Percentiles rank a stretch among this genome's conserved stretches.
These are phyloP conservation scores for Archilochus colubris DNA, from an alignment of 2,113 vertebrate species.

Conservation along the genomic window DNA sequence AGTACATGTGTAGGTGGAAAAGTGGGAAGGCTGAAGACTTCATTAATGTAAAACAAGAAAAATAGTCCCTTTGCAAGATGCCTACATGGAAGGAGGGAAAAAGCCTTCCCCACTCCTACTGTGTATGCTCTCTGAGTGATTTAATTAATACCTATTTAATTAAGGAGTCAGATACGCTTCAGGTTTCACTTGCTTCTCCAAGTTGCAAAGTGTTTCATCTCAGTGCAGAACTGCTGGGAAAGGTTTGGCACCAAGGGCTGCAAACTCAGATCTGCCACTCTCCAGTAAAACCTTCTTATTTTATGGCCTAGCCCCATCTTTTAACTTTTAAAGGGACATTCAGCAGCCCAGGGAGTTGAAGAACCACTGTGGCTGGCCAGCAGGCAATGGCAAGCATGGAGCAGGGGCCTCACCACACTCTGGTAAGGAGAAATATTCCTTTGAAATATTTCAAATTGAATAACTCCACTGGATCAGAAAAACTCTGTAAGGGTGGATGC, in stretches of 20 bases:
- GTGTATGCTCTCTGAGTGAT: slow-evolving; percentile 52
- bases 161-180: slow-evolving; percentile 55
- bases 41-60: slow-evolving; percentile 83
- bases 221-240: not conserved
- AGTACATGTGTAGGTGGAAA: slow-evolving; percentile 81
- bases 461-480: not conserved
- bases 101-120: slow-evolving; percentile 62
- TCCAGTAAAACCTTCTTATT: not conserved
- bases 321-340: not conserved
- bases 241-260: not conserved
- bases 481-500: not conserved
- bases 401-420: not conserved
- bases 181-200: slow-evolving; percentile 36
- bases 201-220: slow-evolving; percentile 25
- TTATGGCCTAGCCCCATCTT: not conserved
- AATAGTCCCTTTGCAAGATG: slow-evolving; percentile 79
- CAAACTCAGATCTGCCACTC: fast-evolving
- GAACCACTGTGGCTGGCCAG: not conserved
- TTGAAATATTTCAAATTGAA: not conserved
- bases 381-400: not conserved
- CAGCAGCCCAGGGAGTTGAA: not conserved
- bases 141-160: slow-evolving; percentile 67
- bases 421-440: not conserved
- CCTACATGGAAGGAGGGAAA: slow-evolving; percentile 67
- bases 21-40: slow-evolving; percentile 83